Evolutionary conservation across 2,113 vertebrate species (phyloP).

Genomic region (Gasterosteus nipponicus): DNA sequence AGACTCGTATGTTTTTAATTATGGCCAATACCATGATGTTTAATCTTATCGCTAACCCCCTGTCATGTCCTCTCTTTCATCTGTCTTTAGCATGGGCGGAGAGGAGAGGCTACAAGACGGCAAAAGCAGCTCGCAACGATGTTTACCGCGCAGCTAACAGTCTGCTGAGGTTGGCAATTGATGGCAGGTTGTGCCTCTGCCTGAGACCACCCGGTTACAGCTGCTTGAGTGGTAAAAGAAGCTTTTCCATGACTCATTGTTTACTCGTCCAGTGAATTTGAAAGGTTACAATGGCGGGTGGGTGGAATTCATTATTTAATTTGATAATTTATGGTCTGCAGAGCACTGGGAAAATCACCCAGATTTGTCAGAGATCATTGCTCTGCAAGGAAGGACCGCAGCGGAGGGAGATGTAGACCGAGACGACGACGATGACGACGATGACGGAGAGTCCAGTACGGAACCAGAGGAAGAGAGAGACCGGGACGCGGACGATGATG

Average conservation of each 20-base stretch:
- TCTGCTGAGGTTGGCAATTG: conserved; percentile 87
- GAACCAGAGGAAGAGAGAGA: conserved; percentile 90
- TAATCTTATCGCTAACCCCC: not conserved
- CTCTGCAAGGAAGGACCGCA: conserved; percentile 78
- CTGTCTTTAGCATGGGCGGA: conserved; percentile 88
- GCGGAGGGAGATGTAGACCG: conserved; percentile 61
- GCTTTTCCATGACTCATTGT: not conserved
- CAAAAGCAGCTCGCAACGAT: conserved; percentile 88
- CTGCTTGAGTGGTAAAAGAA: conserved; percentile 82
- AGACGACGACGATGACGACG: conserved; percentile 71
- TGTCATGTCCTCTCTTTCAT: not conserved
- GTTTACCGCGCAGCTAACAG: conserved; percentile 91
- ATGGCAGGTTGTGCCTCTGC: conserved; percentile 88
- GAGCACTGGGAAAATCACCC: conserved; percentile 88
- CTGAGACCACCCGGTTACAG: conserved; percentile 86
- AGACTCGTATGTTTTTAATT: not conserved
- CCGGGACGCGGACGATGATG: conserved; percentile 89
- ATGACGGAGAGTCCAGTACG: conserved; percentile 86
- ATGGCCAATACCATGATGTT: not conserved
- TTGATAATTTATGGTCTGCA: conserved; percentile 55
- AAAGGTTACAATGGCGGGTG: not conserved
- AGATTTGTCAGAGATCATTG: conserved; percentile 83
- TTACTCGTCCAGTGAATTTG: conserved; percentile 8
- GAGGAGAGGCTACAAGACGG: conserved; percentile 90
- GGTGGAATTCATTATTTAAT: conserved; percentile 2